Base-by-base conservation (phyloP, 2,113 vertebrate genomes). In the Semicossyphus pulcher region DNA sequence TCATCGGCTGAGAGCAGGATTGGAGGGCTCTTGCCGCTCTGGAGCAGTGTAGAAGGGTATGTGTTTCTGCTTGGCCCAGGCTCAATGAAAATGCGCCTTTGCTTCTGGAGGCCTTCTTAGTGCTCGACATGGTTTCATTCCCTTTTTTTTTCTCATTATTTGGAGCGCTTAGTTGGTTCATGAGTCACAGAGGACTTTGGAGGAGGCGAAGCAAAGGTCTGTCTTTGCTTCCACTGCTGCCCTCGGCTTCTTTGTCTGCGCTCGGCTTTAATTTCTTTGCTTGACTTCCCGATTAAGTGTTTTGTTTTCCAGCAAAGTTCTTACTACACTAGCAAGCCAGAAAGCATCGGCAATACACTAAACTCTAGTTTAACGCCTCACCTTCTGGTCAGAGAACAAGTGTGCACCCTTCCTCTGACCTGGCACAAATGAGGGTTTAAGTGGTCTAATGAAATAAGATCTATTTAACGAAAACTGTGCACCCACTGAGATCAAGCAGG, bases 91-190 rank as follows among this genome's bases (percentile, higher is more conserved):
- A 78, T 45, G 57, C 39, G 44, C 39, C 53, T 58, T 62, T 66
- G 71, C 62, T 66, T 66, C 59, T 69, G 65, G 44, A 29, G 54
- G 58, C 45, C 54, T 80, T 83, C 80, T 10, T 83, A 81, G 70
- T 73, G 77, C 57, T 54, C 66, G 52, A 37, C 5, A 36, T 34
- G 59, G 60, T 76, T 87, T 64, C 51, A 87, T 68, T 51, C 34
- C 47, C 18, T 60, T 10, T 36, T 72, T 72, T 63, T 32, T 34
- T 61, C 18, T 59, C 51, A 12, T 31, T 32, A 44, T 76, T 76
- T 72, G 48, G 66, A 47, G 53, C 37, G 31, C 63, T 67, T 68
- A 41, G 21, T 59, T 67, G 26, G 37, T 63, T 67, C 45, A 61
- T 72, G 26, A 72, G 72, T 65, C 32, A 70, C 41, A 64, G 51